phyloP scores from a whole-genome alignment of 2,888 invertebrate species.

The Mystacides longicornis region DNA sequence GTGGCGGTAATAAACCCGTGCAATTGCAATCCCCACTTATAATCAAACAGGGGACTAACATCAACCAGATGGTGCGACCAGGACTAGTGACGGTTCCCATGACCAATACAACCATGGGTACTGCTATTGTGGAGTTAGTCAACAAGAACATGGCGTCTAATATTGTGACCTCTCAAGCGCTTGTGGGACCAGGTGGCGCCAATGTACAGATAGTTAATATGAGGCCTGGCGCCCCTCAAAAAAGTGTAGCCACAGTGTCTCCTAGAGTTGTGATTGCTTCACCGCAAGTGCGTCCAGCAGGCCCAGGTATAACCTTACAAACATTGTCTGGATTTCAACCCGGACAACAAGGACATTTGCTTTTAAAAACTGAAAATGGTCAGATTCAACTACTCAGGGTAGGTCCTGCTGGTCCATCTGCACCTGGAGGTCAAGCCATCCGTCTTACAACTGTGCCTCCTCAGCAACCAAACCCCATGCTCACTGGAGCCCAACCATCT shows the following conservation, averaged over 20 bases:
- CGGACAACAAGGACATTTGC: constrained; percentile 79
- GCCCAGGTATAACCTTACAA: constrained; percentile 81
- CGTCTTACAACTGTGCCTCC: constrained; percentile 82
- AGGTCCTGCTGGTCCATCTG: constrained; percentile 62
- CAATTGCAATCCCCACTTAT: constrained; percentile 44
- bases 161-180: constrained; percentile 52
- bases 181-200: constrained; percentile 55
- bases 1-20: constrained; percentile 40
- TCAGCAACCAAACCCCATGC: constrained; percentile 53
- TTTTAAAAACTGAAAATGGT: constrained; percentile 95
- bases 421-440: constrained; percentile 63
- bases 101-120: constrained; percentile 53
- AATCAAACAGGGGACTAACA: constrained; percentile 38
- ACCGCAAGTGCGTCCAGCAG: constrained; percentile 75
- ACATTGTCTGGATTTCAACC: constrained; percentile 79
- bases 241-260: constrained; percentile 68
- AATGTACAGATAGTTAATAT: constrained; percentile 84
- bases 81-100: constrained; percentile 54
- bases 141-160: constrained; percentile 48
- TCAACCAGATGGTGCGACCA: constrained; percentile 42
- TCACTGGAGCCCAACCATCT: constrained; percentile 28
- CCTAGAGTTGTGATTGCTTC: constrained; percentile 78
- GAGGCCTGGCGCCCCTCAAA: constrained; percentile 70
- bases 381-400: constrained; percentile 89
- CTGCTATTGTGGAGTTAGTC: constrained; percentile 56